Evolutionary conservation across 1,140 invertebrate species (phyloP).

Genomic region (Drosophila aff.): DNA sequence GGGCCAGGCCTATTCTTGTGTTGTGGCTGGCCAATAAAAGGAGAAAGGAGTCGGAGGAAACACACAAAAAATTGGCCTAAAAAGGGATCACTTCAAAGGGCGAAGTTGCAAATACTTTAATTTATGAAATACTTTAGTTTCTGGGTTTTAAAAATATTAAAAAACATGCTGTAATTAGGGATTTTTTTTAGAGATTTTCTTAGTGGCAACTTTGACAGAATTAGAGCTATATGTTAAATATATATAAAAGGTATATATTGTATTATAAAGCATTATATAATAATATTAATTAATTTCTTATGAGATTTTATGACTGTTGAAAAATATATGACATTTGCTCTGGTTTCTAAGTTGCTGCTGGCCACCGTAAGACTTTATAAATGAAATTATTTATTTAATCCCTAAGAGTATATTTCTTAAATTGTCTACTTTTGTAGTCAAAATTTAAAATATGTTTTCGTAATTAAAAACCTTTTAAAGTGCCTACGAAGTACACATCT

Average conservation of each 20-base stretch:
- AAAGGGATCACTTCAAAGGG: neutral
- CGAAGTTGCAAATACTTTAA: neutral
- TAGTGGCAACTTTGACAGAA: too few species aligned
- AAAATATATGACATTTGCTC: too few species aligned
- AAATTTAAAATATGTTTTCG: too few species aligned
- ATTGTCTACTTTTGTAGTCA: too few species aligned
- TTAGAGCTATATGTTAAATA: too few species aligned
- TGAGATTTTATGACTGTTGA: neutral
- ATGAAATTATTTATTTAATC: too few species aligned
- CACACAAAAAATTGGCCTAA: neutral
- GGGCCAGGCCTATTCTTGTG: constrained; percentile 2
- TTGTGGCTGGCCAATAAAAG: constrained; percentile 19
- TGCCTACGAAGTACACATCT: too few species aligned
- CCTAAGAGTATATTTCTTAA: too few species aligned
- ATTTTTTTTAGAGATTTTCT: neutral
- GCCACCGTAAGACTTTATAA: too few species aligned
- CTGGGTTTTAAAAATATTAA: neutral
- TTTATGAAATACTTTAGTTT: neutral
- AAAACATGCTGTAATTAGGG: neutral
- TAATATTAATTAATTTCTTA: neutral
- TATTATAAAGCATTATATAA: neutral
- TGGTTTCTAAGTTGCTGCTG: too few species aligned
- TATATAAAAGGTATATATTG: too few species aligned
- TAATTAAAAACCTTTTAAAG: too few species aligned
- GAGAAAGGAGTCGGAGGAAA: neutral